Conservation (phyloP, 2,888 invertebrate species). For the Nomada ruficornis region DNA sequence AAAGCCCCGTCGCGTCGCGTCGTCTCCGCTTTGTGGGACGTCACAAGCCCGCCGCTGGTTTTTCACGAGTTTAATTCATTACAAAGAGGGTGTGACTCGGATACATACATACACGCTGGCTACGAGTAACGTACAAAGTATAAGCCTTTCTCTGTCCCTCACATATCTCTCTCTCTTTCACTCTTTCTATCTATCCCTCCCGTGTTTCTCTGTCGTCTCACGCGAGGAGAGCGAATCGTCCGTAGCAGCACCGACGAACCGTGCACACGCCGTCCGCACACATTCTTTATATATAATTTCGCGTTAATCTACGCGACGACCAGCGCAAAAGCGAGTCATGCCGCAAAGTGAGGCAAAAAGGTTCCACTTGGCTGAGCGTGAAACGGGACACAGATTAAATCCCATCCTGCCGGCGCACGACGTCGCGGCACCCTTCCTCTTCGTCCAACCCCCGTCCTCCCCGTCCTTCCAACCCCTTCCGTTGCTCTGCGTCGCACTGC, state of each 20-base stretch:
- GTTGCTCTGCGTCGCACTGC: constrained; percentile 51
- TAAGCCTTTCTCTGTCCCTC: constrained; percentile 28
- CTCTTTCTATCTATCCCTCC: background rate
- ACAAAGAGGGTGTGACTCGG: constrained; percentile 69
- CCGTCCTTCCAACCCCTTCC: constrained; percentile 30
- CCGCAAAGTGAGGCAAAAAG: constrained; percentile 85
- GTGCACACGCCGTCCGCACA: constrained; percentile 74
- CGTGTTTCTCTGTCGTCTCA: background rate
- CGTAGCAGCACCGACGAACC: constrained; percentile 70
- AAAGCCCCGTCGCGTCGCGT: constrained; percentile 13
- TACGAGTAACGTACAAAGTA: constrained; percentile 52
- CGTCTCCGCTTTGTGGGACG: constrained; percentile 53
- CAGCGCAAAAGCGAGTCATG: constrained; percentile 83
- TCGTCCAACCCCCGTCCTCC: constrained; percentile 47
- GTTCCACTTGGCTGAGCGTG: constrained; percentile 86
- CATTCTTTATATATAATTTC: constrained; percentile 85
- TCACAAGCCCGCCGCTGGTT: constrained; percentile 41
- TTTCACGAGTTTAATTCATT: constrained; percentile 69
- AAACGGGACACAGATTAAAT: constrained; percentile 87
- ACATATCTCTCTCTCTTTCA: constrained; percentile 7
- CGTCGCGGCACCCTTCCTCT: constrained; percentile 77
- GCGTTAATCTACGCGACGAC: constrained; percentile 85
- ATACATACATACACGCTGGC: constrained; percentile 15
- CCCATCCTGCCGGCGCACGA: constrained; percentile 83
- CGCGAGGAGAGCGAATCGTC: constrained; percentile 66